Evolutionary conservation across 2,797 vertebrate species (phyloP).

Genomic region (Mormyrops attenuatus): DNA sequence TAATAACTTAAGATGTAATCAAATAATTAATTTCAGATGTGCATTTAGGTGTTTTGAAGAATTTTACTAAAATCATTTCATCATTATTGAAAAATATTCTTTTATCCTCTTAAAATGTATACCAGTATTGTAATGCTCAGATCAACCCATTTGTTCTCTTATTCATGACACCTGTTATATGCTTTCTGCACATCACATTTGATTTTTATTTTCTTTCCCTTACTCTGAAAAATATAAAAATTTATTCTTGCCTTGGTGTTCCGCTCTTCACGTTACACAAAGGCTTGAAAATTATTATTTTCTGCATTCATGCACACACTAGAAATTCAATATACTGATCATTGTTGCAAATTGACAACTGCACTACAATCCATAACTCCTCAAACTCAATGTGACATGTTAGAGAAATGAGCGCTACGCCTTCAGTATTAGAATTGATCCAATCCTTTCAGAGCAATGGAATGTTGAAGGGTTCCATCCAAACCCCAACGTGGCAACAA

Average conservation of each 20-base stretch:
- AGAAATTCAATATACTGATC: not conserved
- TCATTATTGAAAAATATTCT: not conserved
- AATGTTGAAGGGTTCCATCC: slow-evolving; percentile 29
- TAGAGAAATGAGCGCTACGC: not conserved
- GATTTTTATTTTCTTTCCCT: not conserved
- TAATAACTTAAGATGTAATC: not conserved
- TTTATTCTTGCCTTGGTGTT: not conserved
- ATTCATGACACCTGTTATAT: not conserved
- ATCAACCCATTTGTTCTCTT: not conserved
- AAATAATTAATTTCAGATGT: not conserved
- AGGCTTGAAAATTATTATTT: not conserved
- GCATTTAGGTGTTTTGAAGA: not conserved
- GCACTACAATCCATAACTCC: not conserved
- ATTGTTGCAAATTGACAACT: slow-evolving; percentile 10
- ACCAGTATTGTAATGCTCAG: slow-evolving; percentile 33
- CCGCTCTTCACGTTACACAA: not conserved
- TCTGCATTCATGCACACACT: not conserved
- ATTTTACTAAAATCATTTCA: not conserved
- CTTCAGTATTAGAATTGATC: not conserved
- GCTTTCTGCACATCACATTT: not conserved
- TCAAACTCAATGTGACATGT: slow-evolving; percentile 6
- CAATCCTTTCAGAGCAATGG: slow-evolving; percentile 18
- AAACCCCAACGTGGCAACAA: slow-evolving; percentile 9
- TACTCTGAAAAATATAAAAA: slow-evolving; percentile 16
- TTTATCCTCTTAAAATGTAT: slow-evolving; percentile 18